phyloP scores from a whole-genome alignment of 2,888 invertebrate genomes.

The Ephialtes manifestator region DNA sequence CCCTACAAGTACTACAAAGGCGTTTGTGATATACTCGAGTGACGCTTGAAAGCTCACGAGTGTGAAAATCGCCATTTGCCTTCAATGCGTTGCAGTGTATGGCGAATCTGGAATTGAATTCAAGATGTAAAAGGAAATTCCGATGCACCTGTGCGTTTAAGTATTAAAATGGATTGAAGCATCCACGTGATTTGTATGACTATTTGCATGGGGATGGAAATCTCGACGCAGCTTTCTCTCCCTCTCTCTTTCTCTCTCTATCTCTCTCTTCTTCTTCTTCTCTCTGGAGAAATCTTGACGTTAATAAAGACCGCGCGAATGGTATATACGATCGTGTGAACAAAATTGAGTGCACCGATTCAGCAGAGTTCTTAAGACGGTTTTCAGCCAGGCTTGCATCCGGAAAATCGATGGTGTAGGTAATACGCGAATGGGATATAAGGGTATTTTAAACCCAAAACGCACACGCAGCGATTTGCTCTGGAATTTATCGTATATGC shows the following conservation, averaged over 20 bases:
- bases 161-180: not conserved
- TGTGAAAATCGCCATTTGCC: not conserved
- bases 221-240: not conserved
- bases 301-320: not conserved
- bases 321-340: slow-evolving; percentile 13
- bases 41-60: slow-evolving; percentile 1
- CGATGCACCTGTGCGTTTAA: slow-evolving; percentile 1
- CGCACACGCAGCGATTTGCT: slow-evolving; percentile 47
- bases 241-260: too few species aligned
- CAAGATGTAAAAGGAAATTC: slow-evolving; percentile 8
- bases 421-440: slow-evolving; percentile 42
- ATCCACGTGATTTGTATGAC: not conserved
- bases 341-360: slow-evolving; percentile 36
- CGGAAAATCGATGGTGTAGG: slow-evolving; percentile 37
- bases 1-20: not conserved
- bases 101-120: not conserved
- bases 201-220: not conserved
- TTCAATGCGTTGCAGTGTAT: not conserved
- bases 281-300: not conserved
- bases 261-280: too few species aligned
- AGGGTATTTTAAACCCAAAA: slow-evolving; percentile 58
- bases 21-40: not conserved
- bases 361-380: not conserved
- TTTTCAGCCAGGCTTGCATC: slow-evolving; percentile 45
- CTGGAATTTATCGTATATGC: slow-evolving; percentile 52